Percentiles rank a stretch among this genome's conserved stretches.
These are phyloP conservation scores for Pilophorus perplexus DNA, from an alignment of 2,888 invertebrate species.

Conservation along the genomic window DNA sequence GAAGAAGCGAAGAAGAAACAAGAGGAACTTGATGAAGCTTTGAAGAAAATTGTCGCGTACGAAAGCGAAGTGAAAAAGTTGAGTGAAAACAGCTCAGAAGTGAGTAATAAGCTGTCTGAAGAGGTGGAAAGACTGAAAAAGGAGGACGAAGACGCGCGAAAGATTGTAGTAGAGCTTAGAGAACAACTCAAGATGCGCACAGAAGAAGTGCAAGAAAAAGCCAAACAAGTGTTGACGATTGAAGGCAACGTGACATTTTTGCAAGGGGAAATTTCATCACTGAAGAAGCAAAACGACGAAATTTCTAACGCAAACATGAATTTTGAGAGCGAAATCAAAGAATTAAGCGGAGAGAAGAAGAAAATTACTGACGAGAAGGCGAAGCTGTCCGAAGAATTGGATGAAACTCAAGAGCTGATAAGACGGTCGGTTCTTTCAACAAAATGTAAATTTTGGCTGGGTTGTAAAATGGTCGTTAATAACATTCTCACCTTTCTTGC, in stretches of 20 bases:
- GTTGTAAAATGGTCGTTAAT: background rate
- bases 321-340: conserved; percentile 5
- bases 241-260: background rate
- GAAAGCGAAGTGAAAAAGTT: conserved; percentile 14
- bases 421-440: too few relatives aligned
- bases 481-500: background rate
- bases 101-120: background rate
- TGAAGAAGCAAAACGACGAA: conserved; percentile 7
- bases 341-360: background rate
- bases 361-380: background rate
- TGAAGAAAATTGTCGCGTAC: background rate
- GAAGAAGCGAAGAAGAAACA: conserved; percentile 2
- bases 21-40: conserved; percentile 14
- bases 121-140: conserved; percentile 26
- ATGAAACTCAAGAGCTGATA: conserved; percentile 3
- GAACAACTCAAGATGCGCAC: background rate
- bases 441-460: background rate
- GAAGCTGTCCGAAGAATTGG: conserved; percentile 11
- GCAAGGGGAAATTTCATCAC: background rate
- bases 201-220: background rate
- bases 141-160: background rate
- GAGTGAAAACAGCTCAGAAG: background rate
- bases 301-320: background rate
- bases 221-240: background rate
- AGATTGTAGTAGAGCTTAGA: background rate